phyloP scores from a whole-genome alignment of 2,797 vertebrate species.

The Sylvia borin region DNA sequence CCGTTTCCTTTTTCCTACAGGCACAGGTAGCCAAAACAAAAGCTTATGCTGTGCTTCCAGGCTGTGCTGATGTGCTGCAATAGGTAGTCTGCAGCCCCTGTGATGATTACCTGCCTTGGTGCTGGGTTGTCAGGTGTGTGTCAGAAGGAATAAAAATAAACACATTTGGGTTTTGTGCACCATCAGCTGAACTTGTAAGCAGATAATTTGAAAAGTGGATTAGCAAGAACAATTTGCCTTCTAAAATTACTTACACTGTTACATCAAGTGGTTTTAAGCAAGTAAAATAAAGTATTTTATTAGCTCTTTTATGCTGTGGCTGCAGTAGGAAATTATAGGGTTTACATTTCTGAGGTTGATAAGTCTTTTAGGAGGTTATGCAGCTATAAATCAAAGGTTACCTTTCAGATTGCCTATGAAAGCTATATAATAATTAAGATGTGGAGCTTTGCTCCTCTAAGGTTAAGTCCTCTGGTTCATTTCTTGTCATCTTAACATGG shows the following conservation, averaged over 20 bases:
- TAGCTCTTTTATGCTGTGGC: slow-evolving; percentile 35
- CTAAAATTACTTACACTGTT: background rate
- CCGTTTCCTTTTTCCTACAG: background rate
- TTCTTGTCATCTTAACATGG: background rate
- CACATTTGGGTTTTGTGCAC: background rate
- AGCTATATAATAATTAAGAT: slow-evolving; percentile 35
- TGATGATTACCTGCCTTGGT: background rate
- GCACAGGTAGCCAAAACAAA: background rate
- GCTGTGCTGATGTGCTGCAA: background rate
- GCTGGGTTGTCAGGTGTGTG: background rate
- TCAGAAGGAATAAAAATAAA: background rate
- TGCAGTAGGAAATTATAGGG: slow-evolving; percentile 10
- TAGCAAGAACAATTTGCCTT: slow-evolving; percentile 10
- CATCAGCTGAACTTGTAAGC: background rate
- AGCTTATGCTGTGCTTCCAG: background rate
- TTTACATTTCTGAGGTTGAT: slow-evolving; percentile 46
- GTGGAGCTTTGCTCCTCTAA: background rate
- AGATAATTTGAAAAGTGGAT: background rate
- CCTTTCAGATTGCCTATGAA: slow-evolving; percentile 28
- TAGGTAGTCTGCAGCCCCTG: background rate
- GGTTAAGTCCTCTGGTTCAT: background rate
- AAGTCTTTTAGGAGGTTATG: slow-evolving; percentile 13
- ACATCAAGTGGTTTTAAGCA: slow-evolving; percentile 12
- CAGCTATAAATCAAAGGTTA: slow-evolving; percentile 66
- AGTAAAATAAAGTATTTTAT: slow-evolving; percentile 44